A percentile compares a stretch with the other conserved stretches of the same genome.
phyloP scores from a whole-genome alignment of 2,888 invertebrate genomes.

The Hydriomena furcata region DNA sequence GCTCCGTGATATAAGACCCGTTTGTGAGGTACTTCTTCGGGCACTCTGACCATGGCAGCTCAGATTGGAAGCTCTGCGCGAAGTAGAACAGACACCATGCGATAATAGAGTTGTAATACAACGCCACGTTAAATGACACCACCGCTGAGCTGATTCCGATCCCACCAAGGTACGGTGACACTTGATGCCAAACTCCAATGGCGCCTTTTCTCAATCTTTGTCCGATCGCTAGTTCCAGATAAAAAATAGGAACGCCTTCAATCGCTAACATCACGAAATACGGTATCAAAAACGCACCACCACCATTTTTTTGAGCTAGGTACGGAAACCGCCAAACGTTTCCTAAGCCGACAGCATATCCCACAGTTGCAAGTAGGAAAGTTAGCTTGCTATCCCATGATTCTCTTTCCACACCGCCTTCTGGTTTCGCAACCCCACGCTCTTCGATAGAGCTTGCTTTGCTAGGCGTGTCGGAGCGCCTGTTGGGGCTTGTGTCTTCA shows the following conservation, averaged over 20 bases:
- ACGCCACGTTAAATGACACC: conserved; percentile 97
- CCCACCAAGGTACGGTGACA: conserved; percentile 93
- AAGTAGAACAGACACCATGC: conserved; percentile 99
- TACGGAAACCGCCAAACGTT: conserved; percentile 98
- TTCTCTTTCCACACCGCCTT: conserved; percentile 90
- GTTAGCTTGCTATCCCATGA: conserved; percentile 97
- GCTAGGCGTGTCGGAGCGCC: conserved; percentile 75
- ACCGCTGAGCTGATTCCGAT: conserved; percentile 97
- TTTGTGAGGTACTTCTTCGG: conserved; percentile 92
- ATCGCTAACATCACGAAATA: conserved; percentile 97
- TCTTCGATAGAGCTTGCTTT: conserved; percentile 87
- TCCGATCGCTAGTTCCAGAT: conserved; percentile 97
- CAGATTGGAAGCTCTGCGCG: conserved; percentile 95
- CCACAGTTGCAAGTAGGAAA: conserved; percentile 96
- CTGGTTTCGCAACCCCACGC: conserved; percentile 86
- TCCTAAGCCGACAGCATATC: conserved; percentile 96
- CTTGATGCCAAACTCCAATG: conserved; percentile 97
- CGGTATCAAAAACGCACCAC: conserved; percentile 98
- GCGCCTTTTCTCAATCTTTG: conserved; percentile 96
- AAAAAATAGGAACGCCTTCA: conserved; percentile 98
- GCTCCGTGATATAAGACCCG: conserved; percentile 90
- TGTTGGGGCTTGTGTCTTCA: conserved; percentile 77
- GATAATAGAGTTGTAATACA: conserved; percentile 99
- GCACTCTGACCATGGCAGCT: conserved; percentile 96
- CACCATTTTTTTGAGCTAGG: conserved; percentile 96